Evolutionary conservation across 2,113 vertebrate species (phyloP), one percentile per base, ranked within the genome.

Genomic region (Nothocercus nigrocapillus): DNA sequence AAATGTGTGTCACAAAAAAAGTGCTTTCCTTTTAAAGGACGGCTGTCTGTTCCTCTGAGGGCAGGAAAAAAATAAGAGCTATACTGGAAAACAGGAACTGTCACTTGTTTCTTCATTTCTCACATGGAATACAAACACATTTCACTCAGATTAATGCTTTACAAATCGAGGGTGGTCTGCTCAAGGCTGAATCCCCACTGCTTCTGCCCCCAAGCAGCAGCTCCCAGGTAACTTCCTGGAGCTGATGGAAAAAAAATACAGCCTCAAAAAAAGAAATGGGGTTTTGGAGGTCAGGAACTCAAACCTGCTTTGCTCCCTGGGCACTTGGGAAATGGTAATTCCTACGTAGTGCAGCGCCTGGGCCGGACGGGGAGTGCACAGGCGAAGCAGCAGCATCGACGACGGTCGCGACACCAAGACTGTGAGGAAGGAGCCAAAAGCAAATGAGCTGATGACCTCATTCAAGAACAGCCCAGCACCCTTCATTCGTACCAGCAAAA

Each of bases 1-100:
- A 90, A 91, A 95, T 56, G 70, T 2, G 47, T 32, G 11, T 89
- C 88, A 76, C 89, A 58, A 70, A 61, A 61, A 91, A 95, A 95
- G 66, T 88, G 93, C 74, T 96, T 95, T 95, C 78, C 82, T 92
- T 94, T 95, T 82, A 84, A 92, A 92, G 64, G 95, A 95, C 53
- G 24, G 66, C 72, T 94, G 80, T 62, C 82, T 91, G 66, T 34
- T 86, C 70, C 68, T 85, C 38, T 58, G 90, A 79, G 74, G 44
- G 84, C 25, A 44, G 34, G 68, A 69, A 91, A 64, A 64, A 73
- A 93, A 89, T 18, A 32, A 58, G 18, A 58, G 54, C 54, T 47
- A n/a, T 66, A 30, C 53, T 14, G 25, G 53, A 38, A 73, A 88
- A 74, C 53, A 90, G 85, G 67, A 92, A 88, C 34, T n/a, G 75